These are phyloP conservation scores for Maniola hyperantus DNA, from an alignment of 2,888 invertebrate species.

Conservation along the genomic window DNA sequence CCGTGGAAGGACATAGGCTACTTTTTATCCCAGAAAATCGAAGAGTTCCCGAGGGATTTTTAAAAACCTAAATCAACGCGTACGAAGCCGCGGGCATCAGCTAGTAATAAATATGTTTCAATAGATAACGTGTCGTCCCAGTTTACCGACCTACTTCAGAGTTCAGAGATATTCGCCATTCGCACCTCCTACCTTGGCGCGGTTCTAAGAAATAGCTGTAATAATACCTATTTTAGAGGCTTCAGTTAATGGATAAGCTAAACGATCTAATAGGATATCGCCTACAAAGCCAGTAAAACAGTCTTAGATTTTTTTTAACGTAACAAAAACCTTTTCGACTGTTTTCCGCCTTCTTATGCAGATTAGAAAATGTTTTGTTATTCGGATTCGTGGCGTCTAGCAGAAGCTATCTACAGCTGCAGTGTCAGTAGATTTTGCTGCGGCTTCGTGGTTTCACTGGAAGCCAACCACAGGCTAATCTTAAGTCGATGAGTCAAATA, in stretches of 20 bases:
- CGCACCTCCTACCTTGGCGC: conserved; percentile 54
- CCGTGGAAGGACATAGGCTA: no score
- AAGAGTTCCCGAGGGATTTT: no score
- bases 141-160: conserved; percentile 62
- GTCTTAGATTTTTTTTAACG: background rate
- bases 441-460: no score
- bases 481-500: background rate
- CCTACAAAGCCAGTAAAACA: conserved; percentile 8
- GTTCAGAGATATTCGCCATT: conserved; percentile 46
- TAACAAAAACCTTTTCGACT: background rate
- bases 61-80: no score
- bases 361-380: background rate
- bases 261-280: conserved; percentile 25
- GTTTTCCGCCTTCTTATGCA: background rate
- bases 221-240: conserved; percentile 28
- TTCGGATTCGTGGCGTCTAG: background rate
- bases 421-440: no score
- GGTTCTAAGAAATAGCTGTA: conserved; percentile 54
- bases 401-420: background rate
- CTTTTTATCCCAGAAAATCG: no score
- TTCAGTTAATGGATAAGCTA: conserved; percentile 34
- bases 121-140: conserved; percentile 52
- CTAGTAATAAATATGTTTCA: conserved; percentile 59
- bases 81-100: no score
- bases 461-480: background rate